Conservation (phyloP, 2,113 vertebrate genomes). For the Gymnarchus niloticus region DNA sequence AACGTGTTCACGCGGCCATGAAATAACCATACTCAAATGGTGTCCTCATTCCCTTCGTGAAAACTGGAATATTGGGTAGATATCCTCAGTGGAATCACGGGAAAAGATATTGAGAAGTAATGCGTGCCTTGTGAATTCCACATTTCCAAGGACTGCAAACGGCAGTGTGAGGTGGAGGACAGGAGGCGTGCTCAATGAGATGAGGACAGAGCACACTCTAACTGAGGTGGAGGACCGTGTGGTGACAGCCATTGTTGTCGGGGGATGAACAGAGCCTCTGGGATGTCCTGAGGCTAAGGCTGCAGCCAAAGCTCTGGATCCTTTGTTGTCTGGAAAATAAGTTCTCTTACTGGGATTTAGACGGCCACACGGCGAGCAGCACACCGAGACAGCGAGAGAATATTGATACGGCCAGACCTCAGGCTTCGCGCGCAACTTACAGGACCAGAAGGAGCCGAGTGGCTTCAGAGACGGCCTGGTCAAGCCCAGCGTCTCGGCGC, state of each 20-base stretch:
- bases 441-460: neutral
- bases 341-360: neutral
- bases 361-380: neutral
- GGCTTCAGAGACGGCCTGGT: neutral
- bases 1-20: neutral
- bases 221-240: neutral
- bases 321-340: neutral
- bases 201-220: neutral
- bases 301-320: neutral
- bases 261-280: neutral
- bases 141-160: neutral
- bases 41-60: neutral
- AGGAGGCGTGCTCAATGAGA: neutral
- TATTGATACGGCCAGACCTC: neutral
- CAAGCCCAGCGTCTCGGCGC: neutral
- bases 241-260: neutral
- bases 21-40: neutral
- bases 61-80: neutral
- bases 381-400: neutral
- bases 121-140: neutral
- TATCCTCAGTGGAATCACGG: neutral
- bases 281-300: neutral
- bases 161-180: neutral
- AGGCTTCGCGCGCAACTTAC: neutral
- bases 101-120: neutral